Percentiles rank a stretch among this genome's conserved stretches.
Conservation (phyloP, 2,888 invertebrate genomes). For the Synergus itoensis region DNA sequence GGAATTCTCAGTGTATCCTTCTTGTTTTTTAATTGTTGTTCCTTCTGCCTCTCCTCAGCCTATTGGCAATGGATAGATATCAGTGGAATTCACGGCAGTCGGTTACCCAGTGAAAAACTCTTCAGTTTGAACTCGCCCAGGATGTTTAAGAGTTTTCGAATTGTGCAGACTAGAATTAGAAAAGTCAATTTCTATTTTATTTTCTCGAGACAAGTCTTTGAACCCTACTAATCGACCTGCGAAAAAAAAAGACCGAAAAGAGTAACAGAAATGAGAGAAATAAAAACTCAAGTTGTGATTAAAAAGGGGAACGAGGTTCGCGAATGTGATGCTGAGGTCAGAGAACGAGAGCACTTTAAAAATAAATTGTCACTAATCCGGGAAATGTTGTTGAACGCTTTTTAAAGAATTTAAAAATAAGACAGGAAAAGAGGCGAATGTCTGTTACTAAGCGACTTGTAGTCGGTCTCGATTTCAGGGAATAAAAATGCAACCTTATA, state of each 20-base stretch:
- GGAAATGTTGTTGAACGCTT: conserved; percentile 19
- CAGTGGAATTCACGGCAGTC: conserved; percentile 1
- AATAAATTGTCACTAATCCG: conserved; percentile 34
- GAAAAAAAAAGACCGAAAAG: conserved; percentile 18
- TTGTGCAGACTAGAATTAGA: conserved; percentile 3
- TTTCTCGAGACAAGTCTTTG: conserved; percentile 23
- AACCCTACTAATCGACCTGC: conserved; percentile 21
- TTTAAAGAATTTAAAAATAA: conserved; percentile 26
- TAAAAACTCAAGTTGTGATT: conserved; percentile 14
- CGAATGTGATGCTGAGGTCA: conserved; percentile 29
- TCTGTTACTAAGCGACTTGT: neutral
- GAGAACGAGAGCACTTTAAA: conserved; percentile 28
- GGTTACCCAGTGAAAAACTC: neutral
- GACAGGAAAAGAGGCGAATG: neutral
- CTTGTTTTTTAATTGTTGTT: neutral
- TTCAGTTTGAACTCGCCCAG: neutral
- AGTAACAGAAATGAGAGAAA: conserved; percentile 2
- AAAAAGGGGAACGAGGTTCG: conserved; percentile 13
- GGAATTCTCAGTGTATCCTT: neutral
- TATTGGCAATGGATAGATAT: neutral
- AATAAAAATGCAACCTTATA: neutral
- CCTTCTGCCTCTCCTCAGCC: neutral
- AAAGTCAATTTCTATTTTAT: conserved; percentile 14
- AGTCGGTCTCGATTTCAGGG: neutral
- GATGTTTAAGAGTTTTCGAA: conserved; percentile 4